These are phyloP conservation scores for Pollachius pollachius DNA, from an alignment of 2,113 vertebrate genomes.

Conservation along the genomic window DNA sequence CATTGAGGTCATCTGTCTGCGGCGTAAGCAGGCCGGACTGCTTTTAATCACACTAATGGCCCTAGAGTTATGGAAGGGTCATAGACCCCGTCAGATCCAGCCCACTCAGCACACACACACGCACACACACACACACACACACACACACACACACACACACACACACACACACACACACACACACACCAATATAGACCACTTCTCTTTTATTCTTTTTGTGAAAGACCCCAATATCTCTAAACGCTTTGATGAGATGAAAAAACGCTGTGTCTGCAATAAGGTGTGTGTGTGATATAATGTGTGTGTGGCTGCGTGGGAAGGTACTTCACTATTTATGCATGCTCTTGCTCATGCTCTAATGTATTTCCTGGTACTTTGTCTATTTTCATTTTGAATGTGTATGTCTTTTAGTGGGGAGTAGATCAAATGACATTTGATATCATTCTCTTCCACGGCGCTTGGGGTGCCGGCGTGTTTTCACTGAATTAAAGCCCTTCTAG, in stretches of 20 bases:
- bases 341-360: too few species aligned
- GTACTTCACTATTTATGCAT: too few species aligned
- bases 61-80: constrained; percentile 43
- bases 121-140: background rate
- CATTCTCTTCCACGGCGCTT: too few species aligned
- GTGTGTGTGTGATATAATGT: background rate
- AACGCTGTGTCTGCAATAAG: background rate
- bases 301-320: background rate
- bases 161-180: constrained; percentile 17
- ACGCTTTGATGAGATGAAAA: background rate
- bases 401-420: too few species aligned
- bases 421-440: too few species aligned
- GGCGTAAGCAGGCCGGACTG: constrained; percentile 46
- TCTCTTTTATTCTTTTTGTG: background rate
- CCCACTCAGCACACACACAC: background rate
- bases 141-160: background rate
- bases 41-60: constrained; percentile 60
- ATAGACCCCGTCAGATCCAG: constrained; percentile 12
- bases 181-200: background rate
- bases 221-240: background rate
- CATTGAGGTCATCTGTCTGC: constrained; percentile 21
- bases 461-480: too few species aligned
- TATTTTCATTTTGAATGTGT: too few species aligned
- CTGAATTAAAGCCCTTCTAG: too few species aligned
- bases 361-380: too few species aligned